Percentiles rank a stretch among this genome's conserved stretches.
Evolutionary conservation across 92 coral and sea anemone species (phyloP).

Genomic region (Epizoanthus fatuus): DNA sequence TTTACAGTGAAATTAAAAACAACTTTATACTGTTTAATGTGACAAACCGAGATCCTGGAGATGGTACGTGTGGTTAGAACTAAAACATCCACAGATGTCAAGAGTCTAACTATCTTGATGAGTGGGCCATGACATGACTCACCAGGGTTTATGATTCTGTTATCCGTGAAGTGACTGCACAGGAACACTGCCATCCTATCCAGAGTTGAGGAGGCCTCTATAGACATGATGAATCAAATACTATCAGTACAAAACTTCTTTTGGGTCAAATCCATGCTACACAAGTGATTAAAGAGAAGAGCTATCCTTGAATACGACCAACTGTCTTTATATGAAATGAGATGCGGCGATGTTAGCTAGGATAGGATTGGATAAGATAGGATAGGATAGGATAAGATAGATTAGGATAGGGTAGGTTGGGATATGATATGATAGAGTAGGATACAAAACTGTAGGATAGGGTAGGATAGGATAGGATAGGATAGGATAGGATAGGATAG

Average conservation of each 20-base stretch:
- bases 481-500: slow-evolving; percentile 31
- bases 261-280: background rate
- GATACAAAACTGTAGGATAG: background rate
- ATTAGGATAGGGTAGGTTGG: background rate
- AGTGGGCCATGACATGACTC: background rate
- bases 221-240: background rate
- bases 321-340: too few relatives aligned
- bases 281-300: too few relatives aligned
- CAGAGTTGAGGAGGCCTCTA: slow-evolving; percentile 79
- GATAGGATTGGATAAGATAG: background rate
- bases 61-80: too few relatives aligned
- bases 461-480: slow-evolving; percentile 1
- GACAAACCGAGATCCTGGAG: too few relatives aligned
- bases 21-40: too few relatives aligned
- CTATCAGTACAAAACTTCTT: too few relatives aligned
- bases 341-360: too few relatives aligned
- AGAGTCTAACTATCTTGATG: background rate
- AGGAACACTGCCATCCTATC: slow-evolving; percentile 90
- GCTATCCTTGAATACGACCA: too few relatives aligned
- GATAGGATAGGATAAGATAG: background rate
- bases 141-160: slow-evolving; percentile 97
- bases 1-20: too few relatives aligned
- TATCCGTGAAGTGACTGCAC: slow-evolving; percentile 88
- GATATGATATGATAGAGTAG: background rate
- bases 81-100: too few relatives aligned